A percentile compares a stretch with the other conserved stretches of the same genome.
Evolutionary conservation across 2,113 vertebrate genomes (phyloP).

Genomic region (Poeciliopsis occidentalis): DNA sequence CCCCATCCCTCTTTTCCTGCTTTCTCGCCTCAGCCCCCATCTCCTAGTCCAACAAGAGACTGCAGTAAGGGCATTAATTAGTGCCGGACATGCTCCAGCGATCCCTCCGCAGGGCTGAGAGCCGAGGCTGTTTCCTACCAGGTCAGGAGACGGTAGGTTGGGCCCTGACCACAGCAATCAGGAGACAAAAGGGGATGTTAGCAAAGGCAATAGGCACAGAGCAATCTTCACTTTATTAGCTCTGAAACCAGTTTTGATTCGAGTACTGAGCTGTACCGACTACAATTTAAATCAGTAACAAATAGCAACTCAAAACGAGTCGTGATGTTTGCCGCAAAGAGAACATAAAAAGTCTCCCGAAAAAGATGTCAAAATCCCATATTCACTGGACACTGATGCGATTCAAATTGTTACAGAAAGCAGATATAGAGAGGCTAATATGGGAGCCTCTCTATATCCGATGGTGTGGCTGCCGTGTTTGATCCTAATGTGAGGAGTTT

Average conservation of each 20-base stretch:
- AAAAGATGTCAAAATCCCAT: no score
- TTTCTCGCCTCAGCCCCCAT: constrained; percentile 34
- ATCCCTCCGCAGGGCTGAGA: constrained; percentile 60
- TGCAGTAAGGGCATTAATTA: constrained; percentile 76
- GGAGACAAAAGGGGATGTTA: constrained; percentile 12
- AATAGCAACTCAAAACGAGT: no score
- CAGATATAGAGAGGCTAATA: no score
- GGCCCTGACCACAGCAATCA: constrained; percentile 40
- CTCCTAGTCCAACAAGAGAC: constrained; percentile 57
- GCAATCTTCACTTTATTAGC: constrained; percentile 15
- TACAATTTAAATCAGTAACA: no score
- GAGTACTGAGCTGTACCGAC: background rate
- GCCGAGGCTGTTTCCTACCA: constrained; percentile 53
- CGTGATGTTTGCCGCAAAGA: no score
- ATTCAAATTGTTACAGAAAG: no score
- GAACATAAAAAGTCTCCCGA: no score
- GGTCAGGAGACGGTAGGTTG: constrained; percentile 46
- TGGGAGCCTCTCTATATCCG: no score
- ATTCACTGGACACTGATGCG: no score
- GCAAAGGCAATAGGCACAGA: constrained; percentile 1
- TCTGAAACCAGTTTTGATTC: background rate
- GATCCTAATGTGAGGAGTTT: no score
- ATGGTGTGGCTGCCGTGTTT: no score
- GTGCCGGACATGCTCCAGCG: constrained; percentile 66
- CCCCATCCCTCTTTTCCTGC: constrained; percentile 3